Evolutionary conservation across 2,797 vertebrate genomes (phyloP).

Genomic region (Helicolenus hilgendorfi): DNA sequence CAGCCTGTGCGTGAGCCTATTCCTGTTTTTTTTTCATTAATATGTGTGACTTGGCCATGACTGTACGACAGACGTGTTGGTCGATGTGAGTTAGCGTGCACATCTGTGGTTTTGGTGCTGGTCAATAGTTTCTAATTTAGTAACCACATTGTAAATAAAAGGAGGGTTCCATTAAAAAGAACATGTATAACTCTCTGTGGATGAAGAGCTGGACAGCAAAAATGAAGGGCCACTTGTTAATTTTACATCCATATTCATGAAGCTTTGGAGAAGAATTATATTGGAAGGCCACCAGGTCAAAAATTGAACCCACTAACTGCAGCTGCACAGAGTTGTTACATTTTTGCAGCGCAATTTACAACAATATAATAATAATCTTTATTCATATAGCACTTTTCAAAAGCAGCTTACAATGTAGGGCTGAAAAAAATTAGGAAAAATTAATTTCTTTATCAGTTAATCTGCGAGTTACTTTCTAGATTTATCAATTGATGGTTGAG

Average conservation of each 20-base stretch:
- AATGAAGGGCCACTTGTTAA: neutral
- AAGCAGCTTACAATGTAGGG: neutral
- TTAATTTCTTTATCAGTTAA: neutral
- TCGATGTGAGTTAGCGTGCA: neutral
- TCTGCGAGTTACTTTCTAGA: neutral
- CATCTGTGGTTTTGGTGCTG: neutral
- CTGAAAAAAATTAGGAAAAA: neutral
- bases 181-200: neutral
- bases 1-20: neutral
- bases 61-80: neutral
- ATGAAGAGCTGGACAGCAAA: neutral
- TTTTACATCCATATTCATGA: neutral
- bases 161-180: neutral
- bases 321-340: neutral
- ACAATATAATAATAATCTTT: neutral
- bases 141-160: constrained; percentile 17
- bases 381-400: neutral
- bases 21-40: neutral
- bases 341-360: neutral
- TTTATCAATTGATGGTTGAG: neutral
- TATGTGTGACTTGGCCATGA: neutral
- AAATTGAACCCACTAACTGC: neutral
- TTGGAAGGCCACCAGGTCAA: neutral
- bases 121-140: constrained; percentile 11
- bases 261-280: neutral